A percentile compares a stretch with the other conserved stretches of the same genome.
Conservation (phyloP, 1,140 invertebrate species). For the Pristionchus pacificus region DNA sequence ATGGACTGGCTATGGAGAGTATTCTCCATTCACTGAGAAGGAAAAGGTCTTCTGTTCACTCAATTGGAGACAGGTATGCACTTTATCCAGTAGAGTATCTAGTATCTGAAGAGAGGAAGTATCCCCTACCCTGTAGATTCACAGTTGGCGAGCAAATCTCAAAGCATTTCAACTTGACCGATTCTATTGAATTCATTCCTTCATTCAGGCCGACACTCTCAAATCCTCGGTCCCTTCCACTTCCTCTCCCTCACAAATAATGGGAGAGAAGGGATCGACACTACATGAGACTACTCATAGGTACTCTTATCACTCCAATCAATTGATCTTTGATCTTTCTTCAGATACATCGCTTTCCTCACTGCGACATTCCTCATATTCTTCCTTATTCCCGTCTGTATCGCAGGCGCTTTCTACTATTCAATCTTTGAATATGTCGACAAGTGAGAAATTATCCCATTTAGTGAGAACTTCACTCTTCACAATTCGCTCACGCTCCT, state of each 20-base stretch:
- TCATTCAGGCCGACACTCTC: conserved; percentile 5
- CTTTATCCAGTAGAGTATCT: too few species aligned
- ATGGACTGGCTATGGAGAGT: conserved; percentile 23
- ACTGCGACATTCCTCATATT: conserved; percentile 29
- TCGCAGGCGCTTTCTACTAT: conserved; percentile 29
- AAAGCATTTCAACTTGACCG: conserved; percentile 17
- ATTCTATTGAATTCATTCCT: background rate
- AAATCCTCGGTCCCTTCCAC: too few species aligned
- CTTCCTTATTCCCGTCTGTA: conserved; percentile 34
- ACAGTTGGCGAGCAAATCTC: conserved; percentile 3
- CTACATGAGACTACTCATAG: too few species aligned
- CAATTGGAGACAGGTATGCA: conserved; percentile 30
- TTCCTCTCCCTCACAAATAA: too few species aligned
- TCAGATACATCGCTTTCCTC: conserved; percentile 30
- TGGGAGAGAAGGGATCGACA: too few species aligned
- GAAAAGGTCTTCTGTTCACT: conserved; percentile 27
- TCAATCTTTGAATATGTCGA: conserved; percentile 33
- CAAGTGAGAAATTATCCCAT: background rate
- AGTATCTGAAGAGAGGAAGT: too few species aligned
- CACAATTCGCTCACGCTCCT: too few species aligned
- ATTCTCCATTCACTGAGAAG: conserved; percentile 19
- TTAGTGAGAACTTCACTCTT: too few species aligned
- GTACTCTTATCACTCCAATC: too few species aligned
- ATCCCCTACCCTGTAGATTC: too few species aligned
- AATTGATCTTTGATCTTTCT: too few species aligned